These are phyloP conservation scores for Lymantria monacha DNA, from an alignment of 2,888 invertebrate genomes.

Conservation along the genomic window DNA sequence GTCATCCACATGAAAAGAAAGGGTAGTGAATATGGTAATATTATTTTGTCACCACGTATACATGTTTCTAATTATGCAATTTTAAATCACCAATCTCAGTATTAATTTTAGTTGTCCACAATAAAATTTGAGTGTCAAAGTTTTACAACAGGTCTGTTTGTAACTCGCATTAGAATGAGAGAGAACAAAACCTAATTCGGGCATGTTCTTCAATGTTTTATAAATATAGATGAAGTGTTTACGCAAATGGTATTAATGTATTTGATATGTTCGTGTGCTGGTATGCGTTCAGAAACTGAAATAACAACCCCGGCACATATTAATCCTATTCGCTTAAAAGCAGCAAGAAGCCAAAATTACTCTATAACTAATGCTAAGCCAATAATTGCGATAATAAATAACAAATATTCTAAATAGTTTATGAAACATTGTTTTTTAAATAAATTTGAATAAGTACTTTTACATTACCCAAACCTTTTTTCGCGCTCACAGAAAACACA, in stretches of 20 bases:
- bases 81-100: too few species aligned
- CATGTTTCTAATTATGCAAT: too few species aligned
- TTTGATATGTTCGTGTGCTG: background rate
- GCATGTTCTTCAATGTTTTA: too few species aligned
- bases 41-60: too few species aligned
- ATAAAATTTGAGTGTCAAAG: too few species aligned
- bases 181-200: too few species aligned
- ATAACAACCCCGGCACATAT: slow-evolving; percentile 28
- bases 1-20: too few species aligned
- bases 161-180: too few species aligned
- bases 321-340: slow-evolving; percentile 23
- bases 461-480: slow-evolving; percentile 36
- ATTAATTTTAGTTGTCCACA: too few species aligned
- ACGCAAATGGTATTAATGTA: background rate
- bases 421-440: background rate
- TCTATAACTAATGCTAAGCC: slow-evolving; percentile 28
- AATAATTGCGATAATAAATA: slow-evolving; percentile 39
- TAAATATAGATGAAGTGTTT: too few species aligned
- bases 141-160: too few species aligned
- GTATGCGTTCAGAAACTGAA: background rate
- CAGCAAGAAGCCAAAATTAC: slow-evolving; percentile 25
- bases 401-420: slow-evolving; percentile 14
- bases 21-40: too few species aligned
- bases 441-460: slow-evolving; percentile 39
- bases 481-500: slow-evolving; percentile 22